Conservation (phyloP, 2,888 invertebrate genomes). For the Netelia virgata region DNA sequence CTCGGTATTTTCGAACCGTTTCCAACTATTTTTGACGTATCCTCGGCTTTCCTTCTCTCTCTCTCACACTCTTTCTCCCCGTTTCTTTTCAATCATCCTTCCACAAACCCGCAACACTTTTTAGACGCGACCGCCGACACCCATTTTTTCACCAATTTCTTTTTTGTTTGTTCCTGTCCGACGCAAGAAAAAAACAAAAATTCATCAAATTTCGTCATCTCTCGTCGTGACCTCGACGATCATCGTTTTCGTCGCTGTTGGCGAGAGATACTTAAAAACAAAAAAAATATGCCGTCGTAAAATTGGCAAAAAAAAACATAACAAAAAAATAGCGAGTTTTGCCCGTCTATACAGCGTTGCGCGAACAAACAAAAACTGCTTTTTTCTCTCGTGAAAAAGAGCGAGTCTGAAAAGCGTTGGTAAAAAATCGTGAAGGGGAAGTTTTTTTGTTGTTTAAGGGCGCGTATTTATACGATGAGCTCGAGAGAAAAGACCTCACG, state of each 20-base stretch:
- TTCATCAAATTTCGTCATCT: not conserved
- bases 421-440: not conserved
- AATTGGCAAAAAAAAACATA: too few species aligned
- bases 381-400: not conserved
- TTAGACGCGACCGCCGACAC: not conserved
- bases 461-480: slow-evolving; percentile 56
- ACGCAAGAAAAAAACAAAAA: not conserved
- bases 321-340: too few species aligned
- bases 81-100: slow-evolving; percentile 8
- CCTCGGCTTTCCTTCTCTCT: slow-evolving; percentile 7
- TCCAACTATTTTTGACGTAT: slow-evolving; percentile 79
- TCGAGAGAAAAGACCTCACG: slow-evolving; percentile 68
- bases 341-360: too few species aligned
- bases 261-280: not conserved
- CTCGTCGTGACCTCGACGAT: not conserved
- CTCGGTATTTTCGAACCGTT: slow-evolving; percentile 81
- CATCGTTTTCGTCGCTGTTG: not conserved
- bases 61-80: slow-evolving; percentile 14
- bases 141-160: not conserved
- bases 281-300: not conserved
- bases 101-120: slow-evolving; percentile 21
- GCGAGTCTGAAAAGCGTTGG: not conserved
- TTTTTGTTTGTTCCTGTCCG: not conserved
- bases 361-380: too few species aligned
- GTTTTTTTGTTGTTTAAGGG: slow-evolving; percentile 57